phyloP scores from a whole-genome alignment of 2,888 invertebrate species.

The Hanleya hanleyi region DNA sequence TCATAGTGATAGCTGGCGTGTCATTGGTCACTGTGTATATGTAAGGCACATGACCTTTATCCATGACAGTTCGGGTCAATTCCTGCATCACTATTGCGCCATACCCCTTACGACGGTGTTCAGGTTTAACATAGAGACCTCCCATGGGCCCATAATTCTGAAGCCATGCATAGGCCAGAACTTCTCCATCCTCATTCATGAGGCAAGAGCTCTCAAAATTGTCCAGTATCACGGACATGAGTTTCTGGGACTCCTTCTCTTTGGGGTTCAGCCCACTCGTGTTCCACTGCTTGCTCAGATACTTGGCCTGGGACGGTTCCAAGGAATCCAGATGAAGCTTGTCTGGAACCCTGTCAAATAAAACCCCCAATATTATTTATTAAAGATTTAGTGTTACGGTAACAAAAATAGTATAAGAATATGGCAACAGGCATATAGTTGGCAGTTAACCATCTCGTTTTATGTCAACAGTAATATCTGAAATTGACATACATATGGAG shows the following conservation, averaged over 20 bases:
- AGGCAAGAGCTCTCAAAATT: slow-evolving; percentile 62
- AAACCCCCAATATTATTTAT: no score
- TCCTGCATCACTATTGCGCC: slow-evolving; percentile 57
- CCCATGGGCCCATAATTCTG: slow-evolving; percentile 66
- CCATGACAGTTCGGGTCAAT: slow-evolving; percentile 51
- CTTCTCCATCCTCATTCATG: slow-evolving; percentile 44
- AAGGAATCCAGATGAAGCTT: slow-evolving; percentile 49
- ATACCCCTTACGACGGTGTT: slow-evolving; percentile 52
- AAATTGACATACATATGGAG: no score
- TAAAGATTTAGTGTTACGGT: no score
- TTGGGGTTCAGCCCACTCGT: slow-evolving; percentile 47
- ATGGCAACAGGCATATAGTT: no score
- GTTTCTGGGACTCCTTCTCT: slow-evolving; percentile 53
- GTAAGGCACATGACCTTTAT: slow-evolving; percentile 54
- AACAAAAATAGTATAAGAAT: no score
- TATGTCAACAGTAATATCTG: no score
- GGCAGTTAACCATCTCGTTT: no score
- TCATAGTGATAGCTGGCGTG: slow-evolving; percentile 50
- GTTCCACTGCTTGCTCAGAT: slow-evolving; percentile 52
- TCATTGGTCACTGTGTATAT: slow-evolving; percentile 60
- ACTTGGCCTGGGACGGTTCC: slow-evolving; percentile 46
- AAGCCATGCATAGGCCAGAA: slow-evolving; percentile 64
- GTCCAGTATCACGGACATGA: slow-evolving; percentile 44
- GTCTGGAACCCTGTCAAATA: slow-evolving; percentile 52
- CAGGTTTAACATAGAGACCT: slow-evolving; percentile 58